Conservation (phyloP, 1,140 invertebrate genomes). For the Zaprionus ghesquierei region DNA sequence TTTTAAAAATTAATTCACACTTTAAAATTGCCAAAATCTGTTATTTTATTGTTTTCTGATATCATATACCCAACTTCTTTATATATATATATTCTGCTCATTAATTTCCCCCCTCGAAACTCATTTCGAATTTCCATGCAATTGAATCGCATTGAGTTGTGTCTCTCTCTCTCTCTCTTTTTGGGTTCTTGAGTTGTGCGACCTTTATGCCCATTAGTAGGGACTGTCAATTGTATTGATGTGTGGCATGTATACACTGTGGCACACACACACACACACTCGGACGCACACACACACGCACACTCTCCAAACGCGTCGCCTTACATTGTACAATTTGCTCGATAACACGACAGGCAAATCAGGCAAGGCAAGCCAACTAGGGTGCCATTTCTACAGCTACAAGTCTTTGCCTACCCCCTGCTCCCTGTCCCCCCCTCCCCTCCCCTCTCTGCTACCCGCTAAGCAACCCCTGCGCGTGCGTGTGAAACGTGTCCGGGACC, state of each 20-base stretch:
- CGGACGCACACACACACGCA: no score
- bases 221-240: constrained; percentile 32
- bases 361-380: constrained; percentile 57
- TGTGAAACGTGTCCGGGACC: constrained; percentile 47
- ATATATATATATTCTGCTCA: not conserved
- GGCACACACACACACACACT: not conserved
- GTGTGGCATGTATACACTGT: constrained; percentile 17
- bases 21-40: not conserved
- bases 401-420: not conserved
- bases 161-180: no score
- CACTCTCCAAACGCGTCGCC: not conserved
- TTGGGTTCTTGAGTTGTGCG: constrained; percentile 3
- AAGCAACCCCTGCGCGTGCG: constrained; percentile 71
- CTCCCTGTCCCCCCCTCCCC: not conserved
- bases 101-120: not conserved
- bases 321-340: constrained; percentile 78
- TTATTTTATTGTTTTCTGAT: not conserved
- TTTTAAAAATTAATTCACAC: no score
- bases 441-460: not conserved
- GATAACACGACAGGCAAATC: constrained; percentile 76
- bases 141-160: not conserved
- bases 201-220: constrained; percentile 8
- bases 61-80: not conserved
- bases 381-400: constrained; percentile 54
- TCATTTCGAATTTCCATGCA: not conserved